These are phyloP conservation scores for Nemopilema nomurai DNA, from an alignment of 30 jellyfish, hydroid and myxozoan genomes.

Conservation along the genomic window DNA sequence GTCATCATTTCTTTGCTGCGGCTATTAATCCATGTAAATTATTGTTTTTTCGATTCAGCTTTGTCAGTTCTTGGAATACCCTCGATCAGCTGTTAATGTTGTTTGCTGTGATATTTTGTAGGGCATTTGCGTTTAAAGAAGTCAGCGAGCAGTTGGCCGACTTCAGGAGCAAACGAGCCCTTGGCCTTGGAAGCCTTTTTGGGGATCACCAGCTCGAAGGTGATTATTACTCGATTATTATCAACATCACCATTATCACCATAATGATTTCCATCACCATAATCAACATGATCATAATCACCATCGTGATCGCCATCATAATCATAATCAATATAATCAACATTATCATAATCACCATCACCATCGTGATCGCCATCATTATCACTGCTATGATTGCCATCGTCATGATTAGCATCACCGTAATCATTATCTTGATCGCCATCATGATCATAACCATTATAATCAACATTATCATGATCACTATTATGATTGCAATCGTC, in stretches of 20 bases:
- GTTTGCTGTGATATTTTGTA: too few species aligned
- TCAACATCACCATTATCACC: slow-evolving; percentile 15
- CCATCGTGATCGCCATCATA: slow-evolving; percentile 12
- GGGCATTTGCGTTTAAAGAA: slow-evolving; percentile 73
- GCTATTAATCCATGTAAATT: too few species aligned
- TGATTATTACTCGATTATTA: background rate
- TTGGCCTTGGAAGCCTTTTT: slow-evolving; percentile 93
- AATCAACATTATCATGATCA: slow-evolving; percentile 23
- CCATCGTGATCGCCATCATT: background rate
- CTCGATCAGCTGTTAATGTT: too few species aligned
- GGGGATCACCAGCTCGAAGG: slow-evolving; percentile 99
- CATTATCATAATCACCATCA: slow-evolving; percentile 10
- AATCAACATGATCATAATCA: slow-evolving; percentile 24
- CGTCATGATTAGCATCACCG: slow-evolving; percentile 13
- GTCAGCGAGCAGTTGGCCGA: slow-evolving; percentile 95
- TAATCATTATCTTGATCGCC: background rate
- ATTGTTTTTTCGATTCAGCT: too few species aligned
- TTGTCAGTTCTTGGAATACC: too few species aligned
- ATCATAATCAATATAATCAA: background rate
- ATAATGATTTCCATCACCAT: background rate
- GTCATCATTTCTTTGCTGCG: too few species aligned
- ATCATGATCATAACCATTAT: slow-evolving; percentile 7
- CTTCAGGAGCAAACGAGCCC: slow-evolving; percentile 90
- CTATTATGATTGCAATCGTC: background rate
- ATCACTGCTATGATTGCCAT: background rate